Evolutionary conservation across 2,888 invertebrate species (phyloP), one percentile per base, ranked within the genome.

Genomic region (Drosophila testacea): DNA sequence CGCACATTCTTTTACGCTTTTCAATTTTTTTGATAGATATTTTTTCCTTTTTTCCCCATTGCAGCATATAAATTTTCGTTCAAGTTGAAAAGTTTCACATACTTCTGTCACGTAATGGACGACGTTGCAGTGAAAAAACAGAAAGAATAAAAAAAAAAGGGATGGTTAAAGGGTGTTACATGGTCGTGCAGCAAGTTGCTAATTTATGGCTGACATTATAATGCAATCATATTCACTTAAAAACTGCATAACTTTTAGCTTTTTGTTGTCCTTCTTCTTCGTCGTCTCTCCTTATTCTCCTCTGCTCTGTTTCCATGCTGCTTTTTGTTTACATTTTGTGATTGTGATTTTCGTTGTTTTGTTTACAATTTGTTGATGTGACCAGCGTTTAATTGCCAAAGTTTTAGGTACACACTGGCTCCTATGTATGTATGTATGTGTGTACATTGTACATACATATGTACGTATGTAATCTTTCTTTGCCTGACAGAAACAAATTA

Each of bases 201-300:
- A 83, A 83, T 83, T 83, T 87, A 83, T 83, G 88, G 72, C 74
- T 79, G 83, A 84, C 83, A 83, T 83, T 83, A 87, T 88, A 83
- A 87, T 82, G 83, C 88, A 83, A 83, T 83, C 88, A 83, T 81
- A 83, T 83, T 87, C 83, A 83, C 83, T 83, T 87, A 87, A 77
- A 81, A 84, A 81, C 56, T 79, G 80, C 85, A 82, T 74, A 82
- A 82, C 81, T 82, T 82, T 82, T 84, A 52, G 68, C 16, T 16
- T 16, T 16, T 16, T 16, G 16, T 16, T 16, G 16, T 16, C 16
- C 16, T 16, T 1, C 16, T 16, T 16, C 16, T 16, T 16, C 16
- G 16, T 16, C 16, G 16, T 16, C 16, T 16, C 16, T 16, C 16
- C 1, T 16, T 16, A 16, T 16, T 16, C 16, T 16, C 16, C 16